These are phyloP conservation scores for Chromoteleia sp. DNA, from an alignment of 2,888 invertebrate species.

Conservation along the genomic window DNA sequence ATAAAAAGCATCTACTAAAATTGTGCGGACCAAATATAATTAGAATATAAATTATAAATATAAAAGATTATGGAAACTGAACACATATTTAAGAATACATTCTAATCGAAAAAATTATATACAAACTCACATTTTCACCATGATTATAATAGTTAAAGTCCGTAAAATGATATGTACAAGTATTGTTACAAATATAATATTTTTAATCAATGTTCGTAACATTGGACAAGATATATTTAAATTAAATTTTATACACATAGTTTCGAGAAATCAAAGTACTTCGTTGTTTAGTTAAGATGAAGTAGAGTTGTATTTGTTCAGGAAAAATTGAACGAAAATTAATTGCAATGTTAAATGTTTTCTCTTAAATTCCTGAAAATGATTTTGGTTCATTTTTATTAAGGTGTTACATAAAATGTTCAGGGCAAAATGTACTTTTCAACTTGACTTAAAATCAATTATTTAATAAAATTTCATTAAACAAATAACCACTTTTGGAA, in stretches of 20 bases:
- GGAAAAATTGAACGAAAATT: conserved; percentile 2
- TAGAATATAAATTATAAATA: too few species aligned
- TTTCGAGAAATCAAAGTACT: conserved; percentile 6
- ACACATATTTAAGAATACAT: too few species aligned
- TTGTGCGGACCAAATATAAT: too few species aligned
- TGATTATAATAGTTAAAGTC: conserved; percentile 2
- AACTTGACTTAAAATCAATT: too few species aligned
- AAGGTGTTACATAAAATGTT: too few species aligned
- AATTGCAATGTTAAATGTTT: neutral
- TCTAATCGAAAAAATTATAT: neutral
- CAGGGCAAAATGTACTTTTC: too few species aligned
- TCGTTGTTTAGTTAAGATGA: conserved; percentile 7
- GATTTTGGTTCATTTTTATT: too few species aligned
- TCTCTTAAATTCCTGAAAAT: too few species aligned
- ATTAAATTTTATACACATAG: conserved; percentile 23
- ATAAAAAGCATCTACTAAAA: too few species aligned
- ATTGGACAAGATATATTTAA: conserved; percentile 1
- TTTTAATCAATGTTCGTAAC: conserved; percentile 9
- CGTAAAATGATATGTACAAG: neutral
- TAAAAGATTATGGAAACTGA: too few species aligned
- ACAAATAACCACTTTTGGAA: neutral
- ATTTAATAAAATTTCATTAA: too few species aligned
- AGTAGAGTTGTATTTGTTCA: neutral
- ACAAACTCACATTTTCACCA: conserved; percentile 7
- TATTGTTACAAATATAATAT: neutral